Conservation (phyloP, 2,797 vertebrate genomes). For the Austrolebias charrua region DNA sequence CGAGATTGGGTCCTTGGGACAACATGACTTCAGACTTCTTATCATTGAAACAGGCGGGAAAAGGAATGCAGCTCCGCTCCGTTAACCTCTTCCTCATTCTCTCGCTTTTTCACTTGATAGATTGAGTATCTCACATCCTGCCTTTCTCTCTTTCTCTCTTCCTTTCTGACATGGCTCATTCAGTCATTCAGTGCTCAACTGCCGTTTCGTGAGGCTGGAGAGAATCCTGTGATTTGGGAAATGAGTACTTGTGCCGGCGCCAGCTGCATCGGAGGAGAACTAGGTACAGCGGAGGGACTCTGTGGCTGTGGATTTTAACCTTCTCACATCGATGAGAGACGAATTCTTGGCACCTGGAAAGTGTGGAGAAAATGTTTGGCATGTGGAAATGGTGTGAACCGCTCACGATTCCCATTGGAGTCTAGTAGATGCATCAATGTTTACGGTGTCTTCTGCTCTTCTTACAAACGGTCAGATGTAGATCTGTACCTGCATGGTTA, state of each 20-base stretch:
- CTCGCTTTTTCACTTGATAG: conserved; percentile 12
- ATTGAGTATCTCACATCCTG: conserved; percentile 17
- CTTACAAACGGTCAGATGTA: conserved; percentile 13
- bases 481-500: conserved; percentile 5
- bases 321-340: conserved; percentile 9
- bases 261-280: conserved; percentile 34
- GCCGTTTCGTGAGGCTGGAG: conserved; percentile 51
- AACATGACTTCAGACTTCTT: too few species aligned
- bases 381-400: conserved; percentile 10
- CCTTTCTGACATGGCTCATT: conserved; percentile 38
- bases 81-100: conserved; percentile 49
- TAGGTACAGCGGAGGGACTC: conserved; percentile 14
- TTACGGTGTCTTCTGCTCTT: conserved; percentile 25
- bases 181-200: conserved; percentile 53
- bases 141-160: conserved; percentile 23
- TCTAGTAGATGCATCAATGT: conserved; percentile 7
- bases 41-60: too few species aligned
- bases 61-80: conserved; percentile 57
- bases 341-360: conserved; percentile 42
- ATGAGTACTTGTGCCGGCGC: conserved; percentile 34
- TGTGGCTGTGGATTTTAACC: conserved; percentile 34
- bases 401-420: conserved; percentile 15
- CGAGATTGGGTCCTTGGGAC: too few species aligned
- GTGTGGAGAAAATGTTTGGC: conserved; percentile 42
- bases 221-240: conserved; percentile 48